phyloP scores from a whole-genome alignment of 2,797 vertebrate species.

The Iguana delicatissima region DNA sequence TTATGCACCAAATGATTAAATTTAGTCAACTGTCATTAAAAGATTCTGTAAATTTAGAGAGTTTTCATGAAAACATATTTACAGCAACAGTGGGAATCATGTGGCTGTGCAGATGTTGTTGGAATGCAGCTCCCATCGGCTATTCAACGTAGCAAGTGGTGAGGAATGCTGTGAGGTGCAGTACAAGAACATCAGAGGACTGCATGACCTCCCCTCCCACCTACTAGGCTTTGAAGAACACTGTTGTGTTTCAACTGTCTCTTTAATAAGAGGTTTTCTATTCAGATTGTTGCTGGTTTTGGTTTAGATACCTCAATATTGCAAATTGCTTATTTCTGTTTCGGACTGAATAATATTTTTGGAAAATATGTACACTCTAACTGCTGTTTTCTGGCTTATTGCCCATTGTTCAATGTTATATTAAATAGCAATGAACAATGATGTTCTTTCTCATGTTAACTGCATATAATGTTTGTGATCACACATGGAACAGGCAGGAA shows the following conservation, averaged over 20 bases:
- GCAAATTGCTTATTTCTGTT: not conserved
- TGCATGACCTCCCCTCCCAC: too few relatives aligned
- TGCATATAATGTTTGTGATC: not conserved
- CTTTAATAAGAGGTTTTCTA: not conserved
- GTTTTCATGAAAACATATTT: constrained; percentile 50
- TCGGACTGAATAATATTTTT: not conserved
- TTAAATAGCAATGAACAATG: not conserved
- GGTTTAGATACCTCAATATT: not conserved
- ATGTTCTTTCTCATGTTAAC: not conserved
- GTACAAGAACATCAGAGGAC: too few relatives aligned
- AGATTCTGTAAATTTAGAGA: not conserved
- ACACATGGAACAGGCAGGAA: not conserved
- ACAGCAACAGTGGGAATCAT: too few relatives aligned
- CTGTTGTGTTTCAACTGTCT: not conserved
- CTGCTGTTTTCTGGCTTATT: not conserved
- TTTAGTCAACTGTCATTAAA: constrained; percentile 41
- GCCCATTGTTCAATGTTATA: not conserved
- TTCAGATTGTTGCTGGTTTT: not conserved
- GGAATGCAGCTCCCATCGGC: too few relatives aligned
- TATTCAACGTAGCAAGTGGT: too few relatives aligned
- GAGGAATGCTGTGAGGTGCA: too few relatives aligned
- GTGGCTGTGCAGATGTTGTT: too few relatives aligned
- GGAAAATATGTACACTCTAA: not conserved
- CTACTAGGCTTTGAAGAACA: not conserved
- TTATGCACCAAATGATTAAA: not conserved